These are phyloP conservation scores for Pseudonaja textilis DNA, from an alignment of 2,113 vertebrate species.

Conservation along the genomic window DNA sequence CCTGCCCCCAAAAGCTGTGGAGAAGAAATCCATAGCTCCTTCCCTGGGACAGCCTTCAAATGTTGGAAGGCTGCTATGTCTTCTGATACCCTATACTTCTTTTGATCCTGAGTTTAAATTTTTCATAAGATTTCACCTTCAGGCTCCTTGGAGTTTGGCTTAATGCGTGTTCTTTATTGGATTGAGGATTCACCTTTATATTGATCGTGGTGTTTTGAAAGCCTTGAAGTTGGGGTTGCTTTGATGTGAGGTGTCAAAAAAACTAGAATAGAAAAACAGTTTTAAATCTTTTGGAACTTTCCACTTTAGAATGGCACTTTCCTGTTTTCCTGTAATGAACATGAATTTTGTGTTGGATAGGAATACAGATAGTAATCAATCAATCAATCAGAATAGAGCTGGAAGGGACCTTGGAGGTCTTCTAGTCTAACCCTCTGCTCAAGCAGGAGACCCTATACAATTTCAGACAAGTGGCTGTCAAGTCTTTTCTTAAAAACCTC, in stretches of 20 bases:
- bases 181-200: background rate
- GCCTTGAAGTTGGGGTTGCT: background rate
- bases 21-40: background rate
- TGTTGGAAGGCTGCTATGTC: background rate
- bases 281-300: background rate
- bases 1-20: background rate
- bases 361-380: background rate
- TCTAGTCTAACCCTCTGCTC: no score
- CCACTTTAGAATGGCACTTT: background rate
- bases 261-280: background rate
- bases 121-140: background rate
- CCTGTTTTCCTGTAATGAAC: background rate
- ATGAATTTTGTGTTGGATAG: background rate
- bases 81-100: background rate
- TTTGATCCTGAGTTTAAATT: background rate
- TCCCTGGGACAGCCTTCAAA: background rate
- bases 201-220: background rate
- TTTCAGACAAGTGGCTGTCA: no score
- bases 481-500: no score
- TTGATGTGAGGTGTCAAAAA: background rate
- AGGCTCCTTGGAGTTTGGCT: background rate
- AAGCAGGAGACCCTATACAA: no score
- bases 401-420: no score
- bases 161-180: background rate
- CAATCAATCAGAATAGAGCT: no score